Conservation (phyloP, 2,797 vertebrate genomes). For the Rhynchonycteris naso region DNA sequence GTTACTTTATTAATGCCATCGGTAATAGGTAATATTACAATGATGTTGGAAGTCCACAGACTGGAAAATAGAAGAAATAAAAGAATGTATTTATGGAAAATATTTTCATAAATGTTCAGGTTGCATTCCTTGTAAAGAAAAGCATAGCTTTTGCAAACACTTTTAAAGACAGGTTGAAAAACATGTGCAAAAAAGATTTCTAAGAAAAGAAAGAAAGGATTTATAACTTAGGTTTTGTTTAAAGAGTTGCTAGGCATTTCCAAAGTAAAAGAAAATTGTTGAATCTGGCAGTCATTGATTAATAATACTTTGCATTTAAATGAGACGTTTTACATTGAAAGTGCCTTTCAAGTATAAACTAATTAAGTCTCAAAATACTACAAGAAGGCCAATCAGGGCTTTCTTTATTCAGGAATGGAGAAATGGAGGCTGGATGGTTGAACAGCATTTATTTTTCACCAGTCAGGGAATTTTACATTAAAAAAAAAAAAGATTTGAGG, state of each 20-base stretch:
- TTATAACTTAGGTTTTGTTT: conserved; percentile 40
- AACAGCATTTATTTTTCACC: not conserved
- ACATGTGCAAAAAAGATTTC: not conserved
- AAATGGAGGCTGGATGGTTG: conserved; percentile 44
- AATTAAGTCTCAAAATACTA: conserved; percentile 58
- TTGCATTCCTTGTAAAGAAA: not conserved
- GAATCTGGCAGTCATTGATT: conserved; percentile 63
- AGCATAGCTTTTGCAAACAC: not conserved
- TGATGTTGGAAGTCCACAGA: not conserved
- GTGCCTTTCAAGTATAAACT: conserved; percentile 56
- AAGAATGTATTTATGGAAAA: not conserved
- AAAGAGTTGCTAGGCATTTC: conserved; percentile 65
- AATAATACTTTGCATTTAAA: conserved; percentile 63
- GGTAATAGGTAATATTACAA: conserved; percentile 41
- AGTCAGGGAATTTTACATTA: not conserved
- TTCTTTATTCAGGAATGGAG: not conserved
- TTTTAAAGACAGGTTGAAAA: not conserved
- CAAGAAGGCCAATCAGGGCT: not conserved
- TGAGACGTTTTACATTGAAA: conserved; percentile 52
- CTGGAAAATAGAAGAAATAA: conserved; percentile 27
- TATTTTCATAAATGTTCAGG: conserved; percentile 54
- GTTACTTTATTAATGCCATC: conserved; percentile 33
- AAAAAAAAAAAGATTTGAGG: not conserved
- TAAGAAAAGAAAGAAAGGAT: not conserved
- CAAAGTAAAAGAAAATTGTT: conserved; percentile 60